Evolutionary conservation across 2,888 invertebrate species (phyloP).

Genomic region (Mesorhabditis belari): DNA sequence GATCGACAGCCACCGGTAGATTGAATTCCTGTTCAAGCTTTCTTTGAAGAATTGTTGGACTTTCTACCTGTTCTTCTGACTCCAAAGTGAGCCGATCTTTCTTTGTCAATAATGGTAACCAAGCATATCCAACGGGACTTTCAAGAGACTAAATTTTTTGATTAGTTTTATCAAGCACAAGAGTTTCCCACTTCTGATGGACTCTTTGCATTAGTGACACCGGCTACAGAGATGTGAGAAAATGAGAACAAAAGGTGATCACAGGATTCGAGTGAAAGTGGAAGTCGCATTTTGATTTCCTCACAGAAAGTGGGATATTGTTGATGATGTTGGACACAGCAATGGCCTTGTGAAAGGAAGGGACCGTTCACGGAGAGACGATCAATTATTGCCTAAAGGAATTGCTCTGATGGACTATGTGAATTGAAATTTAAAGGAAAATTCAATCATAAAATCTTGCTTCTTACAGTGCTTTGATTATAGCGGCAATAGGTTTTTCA

Average conservation of each 20-base stretch:
- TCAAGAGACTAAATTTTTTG: conserved; percentile 31
- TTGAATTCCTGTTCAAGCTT: conserved; percentile 62
- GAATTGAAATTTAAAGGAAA: too few species aligned
- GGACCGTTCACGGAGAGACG: conserved; percentile 38
- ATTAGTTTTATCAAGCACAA: conserved; percentile 2
- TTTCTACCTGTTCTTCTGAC: conserved; percentile 74
- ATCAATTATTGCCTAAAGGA: conserved; percentile 28
- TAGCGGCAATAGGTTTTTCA: too few species aligned
- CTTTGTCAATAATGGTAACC: conserved; percentile 78
- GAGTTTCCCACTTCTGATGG: conserved; percentile 12
- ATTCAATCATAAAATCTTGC: too few species aligned
- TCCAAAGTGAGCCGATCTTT: conserved; percentile 63
- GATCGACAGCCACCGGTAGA: conserved; percentile 77
- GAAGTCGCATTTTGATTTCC: conserved; percentile 75
- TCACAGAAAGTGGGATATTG: conserved; percentile 43
- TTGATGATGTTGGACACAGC: conserved; percentile 49
- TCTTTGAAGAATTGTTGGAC: too few species aligned
- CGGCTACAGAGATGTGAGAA: conserved; percentile 86
- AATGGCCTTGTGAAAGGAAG: conserved; percentile 24
- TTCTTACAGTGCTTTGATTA: too few species aligned
- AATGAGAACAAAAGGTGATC: conserved; percentile 92
- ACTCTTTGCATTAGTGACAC: conserved; percentile 37
- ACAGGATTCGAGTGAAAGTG: conserved; percentile 72
- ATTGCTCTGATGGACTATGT: too few species aligned
- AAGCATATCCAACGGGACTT: conserved; percentile 80